These are phyloP conservation scores for Schlechtendalia chinensis DNA, from an alignment of 1,140 invertebrate species.

Conservation along the genomic window DNA sequence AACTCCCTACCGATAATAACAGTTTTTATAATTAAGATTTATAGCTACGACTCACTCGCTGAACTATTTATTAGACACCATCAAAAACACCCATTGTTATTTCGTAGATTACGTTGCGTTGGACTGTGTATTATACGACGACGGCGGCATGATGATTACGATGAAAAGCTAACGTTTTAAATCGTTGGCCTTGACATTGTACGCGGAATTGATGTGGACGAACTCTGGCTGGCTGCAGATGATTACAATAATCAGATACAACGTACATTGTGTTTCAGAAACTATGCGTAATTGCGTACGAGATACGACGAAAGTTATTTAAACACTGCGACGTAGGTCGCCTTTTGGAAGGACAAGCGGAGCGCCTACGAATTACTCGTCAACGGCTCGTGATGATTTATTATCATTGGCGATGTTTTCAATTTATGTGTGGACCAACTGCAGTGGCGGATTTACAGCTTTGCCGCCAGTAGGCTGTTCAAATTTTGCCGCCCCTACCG, in stretches of 20 bases:
- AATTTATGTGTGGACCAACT: background rate
- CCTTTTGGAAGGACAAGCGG: background rate
- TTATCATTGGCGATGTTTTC: background rate
- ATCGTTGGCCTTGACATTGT: slow-evolving; percentile 25
- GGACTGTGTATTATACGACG: too few species aligned
- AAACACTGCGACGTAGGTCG: background rate
- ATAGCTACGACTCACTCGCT: too few species aligned
- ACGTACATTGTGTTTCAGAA: background rate
- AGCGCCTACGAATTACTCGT: background rate
- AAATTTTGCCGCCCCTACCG: too few species aligned
- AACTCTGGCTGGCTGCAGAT: background rate
- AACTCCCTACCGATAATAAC: background rate
- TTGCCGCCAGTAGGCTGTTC: too few species aligned
- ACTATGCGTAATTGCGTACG: background rate
- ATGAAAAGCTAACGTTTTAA: slow-evolving; percentile 6
- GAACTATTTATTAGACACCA: slow-evolving; percentile 13
- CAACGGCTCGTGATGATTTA: background rate
- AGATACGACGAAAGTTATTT: background rate
- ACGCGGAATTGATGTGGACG: slow-evolving; percentile 3
- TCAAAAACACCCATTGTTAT: slow-evolving; percentile 20
- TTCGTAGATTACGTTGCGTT: background rate
- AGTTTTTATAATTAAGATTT: background rate
- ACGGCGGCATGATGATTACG: background rate
- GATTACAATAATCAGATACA: slow-evolving; percentile 6
- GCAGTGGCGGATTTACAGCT: too few species aligned